phyloP scores from a whole-genome alignment of 1,140 invertebrate genomes.

The Drosophila kikkawai region DNA sequence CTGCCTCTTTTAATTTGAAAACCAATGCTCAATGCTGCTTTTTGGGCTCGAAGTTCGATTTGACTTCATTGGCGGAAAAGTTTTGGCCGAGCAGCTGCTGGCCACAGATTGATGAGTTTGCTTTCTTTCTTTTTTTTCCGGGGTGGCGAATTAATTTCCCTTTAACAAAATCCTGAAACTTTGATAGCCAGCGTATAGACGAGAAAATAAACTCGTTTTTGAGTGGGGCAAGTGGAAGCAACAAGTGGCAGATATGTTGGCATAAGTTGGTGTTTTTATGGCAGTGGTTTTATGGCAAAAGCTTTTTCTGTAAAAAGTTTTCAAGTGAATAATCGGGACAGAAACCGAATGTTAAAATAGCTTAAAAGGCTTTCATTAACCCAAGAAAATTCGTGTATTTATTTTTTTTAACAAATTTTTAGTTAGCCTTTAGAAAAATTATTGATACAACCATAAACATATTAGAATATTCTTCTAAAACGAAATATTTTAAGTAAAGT shows the following conservation, averaged over 20 bases:
- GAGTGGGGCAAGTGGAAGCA: conserved; percentile 3
- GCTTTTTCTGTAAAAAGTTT: background rate
- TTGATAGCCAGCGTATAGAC: conserved; percentile 1
- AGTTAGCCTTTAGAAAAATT: too few species aligned
- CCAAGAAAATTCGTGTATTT: background rate
- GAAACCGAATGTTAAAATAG: background rate
- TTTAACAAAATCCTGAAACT: conserved; percentile 33
- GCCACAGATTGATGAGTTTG: conserved; percentile 58
- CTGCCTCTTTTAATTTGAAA: conserved; percentile 76
- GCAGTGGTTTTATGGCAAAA: conserved; percentile 9
- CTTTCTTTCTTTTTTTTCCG: conserved; percentile 10
- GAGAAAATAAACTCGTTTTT: background rate
- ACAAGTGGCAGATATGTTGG: conserved; percentile 16
- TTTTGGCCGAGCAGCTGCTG: conserved; percentile 20
- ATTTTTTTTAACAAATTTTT: too few species aligned
- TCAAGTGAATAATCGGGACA: background rate
- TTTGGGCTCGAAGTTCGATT: conserved; percentile 38
- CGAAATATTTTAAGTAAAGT: too few species aligned
- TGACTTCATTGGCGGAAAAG: conserved; percentile 42
- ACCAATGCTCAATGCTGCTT: conserved; percentile 43
- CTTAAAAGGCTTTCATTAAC: conserved; percentile 1
- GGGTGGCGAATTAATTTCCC: conserved; percentile 41
- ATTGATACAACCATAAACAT: too few species aligned
- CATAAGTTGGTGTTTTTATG: background rate
- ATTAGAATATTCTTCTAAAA: too few species aligned